Percentiles rank a stretch among this genome's conserved stretches.
Evolutionary conservation across 1,140 invertebrate species (phyloP).

Genomic region (Hycleus cichorii): DNA sequence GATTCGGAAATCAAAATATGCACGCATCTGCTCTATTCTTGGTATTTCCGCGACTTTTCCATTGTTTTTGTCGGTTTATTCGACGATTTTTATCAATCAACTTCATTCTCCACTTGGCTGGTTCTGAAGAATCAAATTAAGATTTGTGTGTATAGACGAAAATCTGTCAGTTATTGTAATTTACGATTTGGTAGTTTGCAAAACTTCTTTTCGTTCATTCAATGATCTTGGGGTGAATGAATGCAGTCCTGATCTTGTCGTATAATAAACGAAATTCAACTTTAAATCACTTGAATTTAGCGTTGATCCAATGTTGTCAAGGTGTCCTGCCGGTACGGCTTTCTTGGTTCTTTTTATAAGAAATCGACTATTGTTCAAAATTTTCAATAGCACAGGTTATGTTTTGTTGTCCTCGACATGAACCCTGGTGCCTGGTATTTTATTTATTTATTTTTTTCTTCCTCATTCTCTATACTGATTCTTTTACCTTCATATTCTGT

Average conservation of each 20-base stretch:
- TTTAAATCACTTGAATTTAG: too few relatives aligned
- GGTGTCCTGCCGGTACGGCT: constrained; percentile 12
- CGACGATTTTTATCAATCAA: too few relatives aligned
- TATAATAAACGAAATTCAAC: constrained; percentile 1
- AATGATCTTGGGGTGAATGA: constrained; percentile 11
- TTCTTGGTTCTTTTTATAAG: constrained; percentile 12
- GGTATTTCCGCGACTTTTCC: too few relatives aligned
- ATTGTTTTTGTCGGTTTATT: too few relatives aligned
- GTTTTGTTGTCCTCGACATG: background rate
- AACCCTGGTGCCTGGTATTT: background rate
- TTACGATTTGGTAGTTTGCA: constrained; percentile 12
- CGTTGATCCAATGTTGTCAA: background rate
- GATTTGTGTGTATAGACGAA: too few relatives aligned
- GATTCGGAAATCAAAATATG: too few relatives aligned
- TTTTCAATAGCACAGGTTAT: constrained; percentile 12
- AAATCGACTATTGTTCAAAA: constrained; percentile 9
- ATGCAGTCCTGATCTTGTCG: constrained; percentile 3
- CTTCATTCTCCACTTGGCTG: too few relatives aligned
- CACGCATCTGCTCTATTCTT: too few relatives aligned
- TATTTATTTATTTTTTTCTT: too few relatives aligned
- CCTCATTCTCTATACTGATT: too few relatives aligned
- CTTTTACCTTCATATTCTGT: too few relatives aligned
- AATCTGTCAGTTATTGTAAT: constrained; percentile 7
- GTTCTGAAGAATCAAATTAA: too few relatives aligned
- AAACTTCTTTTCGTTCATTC: constrained; percentile 2